Conservation (phyloP, 2,888 invertebrate species). For the Dryadula phaetusa region DNA sequence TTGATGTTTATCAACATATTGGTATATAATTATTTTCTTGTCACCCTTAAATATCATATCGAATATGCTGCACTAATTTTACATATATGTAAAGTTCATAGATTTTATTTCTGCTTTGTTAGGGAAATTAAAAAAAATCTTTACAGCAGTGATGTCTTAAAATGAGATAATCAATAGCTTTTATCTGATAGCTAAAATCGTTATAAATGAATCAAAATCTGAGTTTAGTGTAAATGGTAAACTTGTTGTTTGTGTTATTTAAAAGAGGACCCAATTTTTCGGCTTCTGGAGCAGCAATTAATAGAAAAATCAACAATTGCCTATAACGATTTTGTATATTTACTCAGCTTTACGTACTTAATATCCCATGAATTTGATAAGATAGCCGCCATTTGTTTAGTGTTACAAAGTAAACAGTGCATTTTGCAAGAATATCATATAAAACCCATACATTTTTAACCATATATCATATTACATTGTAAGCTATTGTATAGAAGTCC, state of each 20-base stretch:
- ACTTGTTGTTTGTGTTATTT: neutral
- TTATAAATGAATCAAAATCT: no score
- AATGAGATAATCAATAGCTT: no score
- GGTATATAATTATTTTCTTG: no score
- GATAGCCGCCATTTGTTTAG: slow-evolving; percentile 47
- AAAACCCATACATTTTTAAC: slow-evolving; percentile 58
- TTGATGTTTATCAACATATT: neutral
- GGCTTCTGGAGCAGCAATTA: neutral
- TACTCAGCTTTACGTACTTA: slow-evolving; percentile 46
- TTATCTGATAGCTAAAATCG: no score
- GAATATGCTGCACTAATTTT: no score
- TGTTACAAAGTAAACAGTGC: slow-evolving; percentile 51
- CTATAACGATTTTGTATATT: slow-evolving; percentile 14
- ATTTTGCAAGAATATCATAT: slow-evolving; percentile 58
- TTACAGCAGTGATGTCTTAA: no score
- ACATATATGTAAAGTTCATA: no score
- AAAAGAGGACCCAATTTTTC: neutral
- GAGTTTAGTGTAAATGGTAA: no score
- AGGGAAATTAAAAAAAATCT: no score
- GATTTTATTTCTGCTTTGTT: no score
- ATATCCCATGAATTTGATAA: slow-evolving; percentile 59
- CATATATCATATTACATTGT: slow-evolving; percentile 31
- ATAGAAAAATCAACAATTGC: slow-evolving; percentile 4
- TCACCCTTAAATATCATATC: no score
- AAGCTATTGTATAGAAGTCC: slow-evolving; percentile 14